These are phyloP conservation scores for Maccullochella peelii DNA, from an alignment of 2,113 vertebrate species.

Conservation along the genomic window DNA sequence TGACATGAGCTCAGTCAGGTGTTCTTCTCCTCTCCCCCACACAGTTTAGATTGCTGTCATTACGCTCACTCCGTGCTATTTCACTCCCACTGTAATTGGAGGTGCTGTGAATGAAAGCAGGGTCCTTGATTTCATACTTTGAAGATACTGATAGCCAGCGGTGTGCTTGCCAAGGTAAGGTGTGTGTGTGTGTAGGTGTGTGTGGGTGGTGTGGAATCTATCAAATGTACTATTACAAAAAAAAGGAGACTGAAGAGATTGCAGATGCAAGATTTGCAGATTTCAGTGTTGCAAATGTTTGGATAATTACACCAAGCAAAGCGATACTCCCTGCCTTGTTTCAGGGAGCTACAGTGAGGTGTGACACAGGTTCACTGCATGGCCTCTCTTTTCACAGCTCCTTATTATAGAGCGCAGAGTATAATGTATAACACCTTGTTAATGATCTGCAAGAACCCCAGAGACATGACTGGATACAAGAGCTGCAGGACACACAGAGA, in stretches of 20 bases:
- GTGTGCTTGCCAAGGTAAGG: constrained; percentile 19
- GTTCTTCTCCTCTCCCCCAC: constrained; percentile 38
- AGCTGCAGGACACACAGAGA: constrained; percentile 39
- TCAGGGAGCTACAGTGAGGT: constrained; percentile 6
- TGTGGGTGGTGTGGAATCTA: background rate
- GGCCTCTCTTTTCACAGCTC: constrained; percentile 30
- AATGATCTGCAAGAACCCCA: constrained; percentile 51
- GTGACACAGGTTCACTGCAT: constrained; percentile 10
- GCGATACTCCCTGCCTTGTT: constrained; percentile 15
- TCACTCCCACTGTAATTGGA: constrained; percentile 68
- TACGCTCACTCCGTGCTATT: constrained; percentile 63
- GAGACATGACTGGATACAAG: constrained; percentile 39
- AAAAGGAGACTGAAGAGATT: constrained; percentile 10
- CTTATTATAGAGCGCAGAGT: constrained; percentile 44
- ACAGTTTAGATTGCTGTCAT: constrained; percentile 64
- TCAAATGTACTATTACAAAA: constrained; percentile 8
- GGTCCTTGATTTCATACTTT: constrained; percentile 69
- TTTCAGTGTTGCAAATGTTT: constrained; percentile 48
- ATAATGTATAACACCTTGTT: constrained; percentile 63
- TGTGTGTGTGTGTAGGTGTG: constrained; percentile 18
- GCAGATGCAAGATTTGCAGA: background rate
- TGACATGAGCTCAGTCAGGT: constrained; percentile 51
- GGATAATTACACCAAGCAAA: constrained; percentile 29
- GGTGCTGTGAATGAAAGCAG: constrained; percentile 65
- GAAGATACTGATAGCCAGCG: constrained; percentile 54